Conservation (phyloP, 2,113 vertebrate genomes). For the Pelusios castaneus region DNA sequence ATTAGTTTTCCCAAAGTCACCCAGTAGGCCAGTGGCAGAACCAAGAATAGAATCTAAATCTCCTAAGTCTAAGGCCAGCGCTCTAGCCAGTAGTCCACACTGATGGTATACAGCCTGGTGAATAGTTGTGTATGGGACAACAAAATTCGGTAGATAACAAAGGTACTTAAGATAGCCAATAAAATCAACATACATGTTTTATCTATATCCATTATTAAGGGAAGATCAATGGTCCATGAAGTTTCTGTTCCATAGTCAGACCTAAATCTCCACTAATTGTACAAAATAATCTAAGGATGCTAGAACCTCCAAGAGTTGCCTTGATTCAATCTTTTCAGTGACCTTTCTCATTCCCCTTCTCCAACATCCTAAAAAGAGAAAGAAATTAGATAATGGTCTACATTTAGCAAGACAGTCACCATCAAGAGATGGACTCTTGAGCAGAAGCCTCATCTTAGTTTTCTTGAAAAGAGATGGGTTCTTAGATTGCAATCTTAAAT, state of each 20-base stretch:
- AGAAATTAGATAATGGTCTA: neutral
- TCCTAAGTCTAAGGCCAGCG: neutral
- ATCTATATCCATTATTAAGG: neutral
- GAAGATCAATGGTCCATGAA: neutral
- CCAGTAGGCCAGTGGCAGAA: neutral
- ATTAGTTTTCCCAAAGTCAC: neutral
- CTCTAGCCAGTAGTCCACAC: neutral
- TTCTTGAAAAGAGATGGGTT: neutral
- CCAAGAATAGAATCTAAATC: neutral
- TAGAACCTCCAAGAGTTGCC: neutral
- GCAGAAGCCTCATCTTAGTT: neutral
- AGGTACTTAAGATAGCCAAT: neutral
- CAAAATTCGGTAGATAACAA: neutral
- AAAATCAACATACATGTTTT: neutral
- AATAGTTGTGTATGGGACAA: neutral
- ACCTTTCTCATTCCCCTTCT: neutral
- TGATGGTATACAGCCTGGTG: neutral
- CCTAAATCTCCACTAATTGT: neutral
- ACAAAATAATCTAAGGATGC: neutral
- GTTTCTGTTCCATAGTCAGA: neutral
- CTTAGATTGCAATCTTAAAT: neutral
- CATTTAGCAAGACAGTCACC: neutral
- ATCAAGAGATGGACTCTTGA: neutral
- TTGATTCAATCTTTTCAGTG: neutral
- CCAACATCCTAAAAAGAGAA: neutral